Evolutionary conservation across 2,797 vertebrate species (phyloP), one percentile per base, ranked within the genome.

Genomic region (Xiphophorus birchmanni): DNA sequence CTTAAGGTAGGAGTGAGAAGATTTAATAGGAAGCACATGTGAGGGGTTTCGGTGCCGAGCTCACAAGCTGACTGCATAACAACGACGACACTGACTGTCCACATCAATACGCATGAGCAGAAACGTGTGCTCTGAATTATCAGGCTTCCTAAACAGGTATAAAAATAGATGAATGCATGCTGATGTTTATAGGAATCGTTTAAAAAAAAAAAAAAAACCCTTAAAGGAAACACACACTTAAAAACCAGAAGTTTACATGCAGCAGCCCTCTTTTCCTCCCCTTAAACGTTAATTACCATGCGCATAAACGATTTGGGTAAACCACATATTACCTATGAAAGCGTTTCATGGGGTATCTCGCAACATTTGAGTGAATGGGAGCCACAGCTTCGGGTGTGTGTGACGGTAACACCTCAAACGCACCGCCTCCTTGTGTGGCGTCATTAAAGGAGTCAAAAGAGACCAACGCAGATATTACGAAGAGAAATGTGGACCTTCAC

Each of bases 21-120:
- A 76, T 67, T 76, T 92, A 94, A 95, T 94, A 78, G 91, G 87
- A 92, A 95, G 84, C 94, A 94, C 83, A 94, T 95, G 93, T 91
- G 86, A 40, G 73, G 26, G 81, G 85, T 90, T 81, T 83, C 76
- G 74, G 80, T 73, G 81, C 77, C 23, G 21, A 81, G 80, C 79
- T 4, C 75, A 79, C 37, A 50, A 86, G 73, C 75, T 63, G 71
- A 65, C 83, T 80, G 72, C 87, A 74, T 71, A 80, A 84, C 75
- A 88, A 84, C 90, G 40, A 71, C 23, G 12, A 42, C 67, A 45
- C 40, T n/a, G 89, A 50, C 54, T 65, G 69, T 23, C 60, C n/a
- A 56, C 82, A 78, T 45, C 78, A 73, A 79, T n/a, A 26, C 42
- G n/a, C 40, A 45, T 3, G 4, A 42, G 15, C 18, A 40, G n/a